phyloP scores from a whole-genome alignment of 2,888 invertebrate species.

The Micoletzkya japonica region DNA sequence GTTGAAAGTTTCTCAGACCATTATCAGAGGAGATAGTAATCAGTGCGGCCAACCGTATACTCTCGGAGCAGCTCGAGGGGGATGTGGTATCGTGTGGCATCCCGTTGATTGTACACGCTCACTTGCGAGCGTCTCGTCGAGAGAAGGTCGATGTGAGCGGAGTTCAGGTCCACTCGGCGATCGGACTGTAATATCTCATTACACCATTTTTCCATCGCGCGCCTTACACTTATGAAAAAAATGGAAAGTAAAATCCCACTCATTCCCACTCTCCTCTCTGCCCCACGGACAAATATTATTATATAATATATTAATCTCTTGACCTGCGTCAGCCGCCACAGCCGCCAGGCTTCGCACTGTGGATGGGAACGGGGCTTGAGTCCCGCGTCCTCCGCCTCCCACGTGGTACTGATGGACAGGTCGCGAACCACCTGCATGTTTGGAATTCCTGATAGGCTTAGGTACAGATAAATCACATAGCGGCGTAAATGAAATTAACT shows the following conservation, averaged over 20 bases:
- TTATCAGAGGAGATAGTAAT: not conserved
- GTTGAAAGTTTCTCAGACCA: not conserved
- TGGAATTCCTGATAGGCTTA: no score
- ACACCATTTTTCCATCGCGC: not conserved
- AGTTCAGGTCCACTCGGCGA: slow-evolving; percentile 26
- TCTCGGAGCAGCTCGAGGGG: slow-evolving; percentile 20
- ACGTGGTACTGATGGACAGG: slow-evolving; percentile 41
- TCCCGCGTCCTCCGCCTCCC: slow-evolving; percentile 45
- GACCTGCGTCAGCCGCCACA: slow-evolving; percentile 41
- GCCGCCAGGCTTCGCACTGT: slow-evolving; percentile 46
- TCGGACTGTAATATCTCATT: slow-evolving; percentile 22
- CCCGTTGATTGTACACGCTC: slow-evolving; percentile 10
- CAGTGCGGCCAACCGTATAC: slow-evolving; percentile 8
- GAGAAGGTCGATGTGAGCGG: slow-evolving; percentile 41
- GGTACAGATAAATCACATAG: no score
- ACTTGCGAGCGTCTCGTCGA: slow-evolving; percentile 32
- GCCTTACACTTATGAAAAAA: not conserved
- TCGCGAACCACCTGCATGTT: slow-evolving; percentile 11
- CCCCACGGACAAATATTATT: not conserved
- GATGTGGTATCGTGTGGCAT: slow-evolving; percentile 13
- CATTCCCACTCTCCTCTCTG: not conserved
- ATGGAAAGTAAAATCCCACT: not conserved
- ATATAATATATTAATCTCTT: not conserved
- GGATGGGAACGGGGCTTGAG: slow-evolving; percentile 36
- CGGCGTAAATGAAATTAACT: no score